phyloP scores from a whole-genome alignment of 1,140 invertebrate genomes.

The Drosophila ercepeae region DNA sequence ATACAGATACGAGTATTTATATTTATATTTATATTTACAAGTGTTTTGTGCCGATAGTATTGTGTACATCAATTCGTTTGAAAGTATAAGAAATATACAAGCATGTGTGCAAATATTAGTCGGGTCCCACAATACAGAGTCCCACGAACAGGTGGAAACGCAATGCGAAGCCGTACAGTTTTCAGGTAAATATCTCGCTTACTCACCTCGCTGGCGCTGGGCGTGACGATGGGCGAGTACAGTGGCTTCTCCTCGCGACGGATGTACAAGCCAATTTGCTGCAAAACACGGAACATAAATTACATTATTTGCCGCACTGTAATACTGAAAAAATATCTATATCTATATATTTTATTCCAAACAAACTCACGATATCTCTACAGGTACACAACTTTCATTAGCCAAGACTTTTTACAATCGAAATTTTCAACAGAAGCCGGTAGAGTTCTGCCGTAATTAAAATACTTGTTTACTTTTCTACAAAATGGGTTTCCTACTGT shows the following conservation, averaged over 20 bases:
- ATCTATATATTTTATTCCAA: no score
- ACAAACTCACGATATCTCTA: no score
- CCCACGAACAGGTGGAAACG: constrained; percentile 9
- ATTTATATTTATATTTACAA: constrained; percentile 71
- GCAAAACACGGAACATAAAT: background rate
- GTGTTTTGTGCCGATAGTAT: constrained; percentile 54
- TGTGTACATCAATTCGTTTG: constrained; percentile 65
- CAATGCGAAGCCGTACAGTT: background rate
- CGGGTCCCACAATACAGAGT: constrained; percentile 53
- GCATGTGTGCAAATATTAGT: constrained; percentile 76
- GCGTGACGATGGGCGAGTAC: constrained; percentile 69
- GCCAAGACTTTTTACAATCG: background rate
- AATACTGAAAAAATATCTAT: no score
- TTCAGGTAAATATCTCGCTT: background rate
- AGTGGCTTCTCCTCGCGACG: constrained; percentile 72
- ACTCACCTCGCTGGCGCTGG: constrained; percentile 76
- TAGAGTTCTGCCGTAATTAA: background rate
- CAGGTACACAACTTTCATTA: background rate
- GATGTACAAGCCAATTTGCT: constrained; percentile 78
- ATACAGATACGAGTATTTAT: constrained; percentile 30
- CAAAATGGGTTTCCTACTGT: background rate
- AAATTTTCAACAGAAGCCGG: background rate
- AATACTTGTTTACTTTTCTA: background rate
- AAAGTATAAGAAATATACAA: constrained; percentile 75
- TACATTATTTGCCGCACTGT: background rate